Evolutionary conservation across 2,888 invertebrate species (phyloP).

Genomic region (Thymelicus lineola): DNA sequence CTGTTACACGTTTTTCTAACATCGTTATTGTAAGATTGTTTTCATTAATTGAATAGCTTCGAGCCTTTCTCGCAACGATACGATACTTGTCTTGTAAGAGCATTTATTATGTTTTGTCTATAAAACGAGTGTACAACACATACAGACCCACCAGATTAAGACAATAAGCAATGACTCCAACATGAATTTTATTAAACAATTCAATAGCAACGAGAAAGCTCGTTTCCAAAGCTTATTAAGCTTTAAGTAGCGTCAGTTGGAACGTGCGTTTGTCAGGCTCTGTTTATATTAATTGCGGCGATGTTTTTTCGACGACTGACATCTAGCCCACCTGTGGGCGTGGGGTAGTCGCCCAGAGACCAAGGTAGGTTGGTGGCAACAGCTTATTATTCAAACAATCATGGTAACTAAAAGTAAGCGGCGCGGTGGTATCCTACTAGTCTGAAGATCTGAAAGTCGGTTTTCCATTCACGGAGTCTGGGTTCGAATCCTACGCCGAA

Average conservation of each 20-base stretch:
- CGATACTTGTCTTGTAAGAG: constrained; percentile 45
- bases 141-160: not conserved
- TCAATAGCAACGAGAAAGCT: not conserved
- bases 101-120: constrained; percentile 4
- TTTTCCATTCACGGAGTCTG: too few species aligned
- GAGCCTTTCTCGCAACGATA: constrained; percentile 19
- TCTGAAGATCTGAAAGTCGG: too few species aligned
- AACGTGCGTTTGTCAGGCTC: not conserved
- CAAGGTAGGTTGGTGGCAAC: too few species aligned
- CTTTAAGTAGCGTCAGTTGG: constrained; percentile 1
- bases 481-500: too few species aligned
- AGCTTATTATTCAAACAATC: too few species aligned
- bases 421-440: too few species aligned
- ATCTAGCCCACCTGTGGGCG: too few species aligned
- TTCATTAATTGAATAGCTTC: constrained; percentile 11
- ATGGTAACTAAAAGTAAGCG: too few species aligned
- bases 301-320: not conserved
- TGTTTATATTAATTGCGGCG: constrained; percentile 1
- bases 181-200: not conserved
- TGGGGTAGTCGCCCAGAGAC: too few species aligned
- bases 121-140: not conserved
- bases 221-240: constrained; percentile 1
- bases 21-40: not conserved
- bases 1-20: not conserved
- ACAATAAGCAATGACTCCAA: not conserved